These are phyloP conservation scores for Spodoptera frugiperda DNA, from an alignment of 1,140 invertebrate genomes.

Conservation along the genomic window DNA sequence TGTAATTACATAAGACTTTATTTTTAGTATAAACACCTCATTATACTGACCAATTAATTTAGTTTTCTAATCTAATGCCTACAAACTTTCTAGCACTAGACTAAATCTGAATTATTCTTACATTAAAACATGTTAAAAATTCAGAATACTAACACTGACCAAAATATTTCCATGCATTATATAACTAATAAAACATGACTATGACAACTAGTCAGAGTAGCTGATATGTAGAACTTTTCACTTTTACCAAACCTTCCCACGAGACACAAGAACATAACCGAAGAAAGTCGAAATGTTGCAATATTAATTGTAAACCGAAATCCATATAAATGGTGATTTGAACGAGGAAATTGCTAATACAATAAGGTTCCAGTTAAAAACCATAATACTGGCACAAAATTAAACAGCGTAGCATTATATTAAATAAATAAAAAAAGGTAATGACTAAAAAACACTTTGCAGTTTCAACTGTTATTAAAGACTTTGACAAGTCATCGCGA, in stretches of 20 bases:
- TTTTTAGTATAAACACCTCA: neutral
- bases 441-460: no score
- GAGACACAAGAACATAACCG: neutral
- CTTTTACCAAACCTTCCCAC: slow-evolving; percentile 35
- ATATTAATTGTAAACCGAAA: slow-evolving; percentile 20
- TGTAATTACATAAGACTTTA: slow-evolving; percentile 1
- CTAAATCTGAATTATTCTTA: neutral
- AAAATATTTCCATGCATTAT: slow-evolving; percentile 18
- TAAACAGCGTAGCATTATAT: no score
- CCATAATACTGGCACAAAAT: no score
- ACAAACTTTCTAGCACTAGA: neutral
- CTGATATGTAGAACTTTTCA: slow-evolving; percentile 27
- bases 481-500: no score
- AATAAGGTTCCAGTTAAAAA: neutral
- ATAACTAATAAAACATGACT: slow-evolving; percentile 25
- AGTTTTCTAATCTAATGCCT: neutral
- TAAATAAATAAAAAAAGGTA: no score
- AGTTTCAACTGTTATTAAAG: no score
- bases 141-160: neutral
- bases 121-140: neutral
- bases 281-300: slow-evolving; percentile 33
- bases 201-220: slow-evolving; percentile 1
- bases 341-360: slow-evolving; percentile 7
- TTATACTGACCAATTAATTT: neutral
- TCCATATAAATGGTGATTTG: slow-evolving; percentile 1